Percentiles rank a stretch among this genome's conserved stretches.
Conservation (phyloP, 2,113 vertebrate species). For the Tangachromis dhanisi region DNA sequence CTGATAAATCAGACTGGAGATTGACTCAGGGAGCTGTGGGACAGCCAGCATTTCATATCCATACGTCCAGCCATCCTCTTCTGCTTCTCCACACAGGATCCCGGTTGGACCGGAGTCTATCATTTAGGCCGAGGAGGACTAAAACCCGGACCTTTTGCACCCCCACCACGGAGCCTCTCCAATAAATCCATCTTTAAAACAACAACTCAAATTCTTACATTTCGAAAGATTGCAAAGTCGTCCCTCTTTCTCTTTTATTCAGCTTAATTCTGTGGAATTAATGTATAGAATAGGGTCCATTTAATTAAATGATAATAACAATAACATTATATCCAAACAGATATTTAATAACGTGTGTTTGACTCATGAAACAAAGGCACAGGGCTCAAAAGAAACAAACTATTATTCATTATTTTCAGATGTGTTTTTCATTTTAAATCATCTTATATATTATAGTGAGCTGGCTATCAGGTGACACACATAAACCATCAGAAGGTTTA, state of each 20-base stretch:
- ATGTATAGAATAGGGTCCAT: background rate
- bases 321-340: background rate
- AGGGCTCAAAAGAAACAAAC: background rate
- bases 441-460: background rate
- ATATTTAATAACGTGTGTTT: background rate
- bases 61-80: background rate
- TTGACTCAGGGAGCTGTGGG: background rate
- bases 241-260: background rate
- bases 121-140: background rate
- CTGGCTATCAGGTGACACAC: background rate
- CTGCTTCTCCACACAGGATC: background rate
- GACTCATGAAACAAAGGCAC: background rate
- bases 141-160: background rate
- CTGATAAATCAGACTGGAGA: background rate
- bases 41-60: background rate
- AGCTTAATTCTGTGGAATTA: background rate
- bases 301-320: background rate
- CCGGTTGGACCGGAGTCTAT: fast-evolving
- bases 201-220: background rate
- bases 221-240: background rate
- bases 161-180: background rate
- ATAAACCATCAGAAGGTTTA: background rate
- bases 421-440: background rate
- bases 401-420: background rate
- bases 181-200: background rate